Evolutionary conservation across 2,888 invertebrate species (phyloP), one percentile per base, ranked within the genome.

Genomic region (Agrenia bidenticulata): DNA sequence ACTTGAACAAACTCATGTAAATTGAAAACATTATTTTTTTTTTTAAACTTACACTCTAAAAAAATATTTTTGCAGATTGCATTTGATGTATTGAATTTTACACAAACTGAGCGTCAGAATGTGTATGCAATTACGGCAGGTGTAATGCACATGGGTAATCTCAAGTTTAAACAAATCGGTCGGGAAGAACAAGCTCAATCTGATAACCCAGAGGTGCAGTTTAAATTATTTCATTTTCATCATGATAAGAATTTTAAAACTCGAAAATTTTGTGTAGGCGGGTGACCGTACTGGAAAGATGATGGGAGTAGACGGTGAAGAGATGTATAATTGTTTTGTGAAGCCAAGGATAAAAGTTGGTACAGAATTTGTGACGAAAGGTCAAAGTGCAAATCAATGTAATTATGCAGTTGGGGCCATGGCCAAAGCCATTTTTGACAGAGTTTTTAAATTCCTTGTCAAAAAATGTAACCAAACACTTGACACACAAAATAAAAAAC

Each of bases 341-440:
- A 97, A 97, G 83, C 97, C 97, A 80, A 94, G 93, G 83, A 96
- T 97, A 85, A 97, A 97, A 87, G 94, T 95, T 90, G 97, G 97
- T 85, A 94, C 92, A 85, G 97, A 97, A 83, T 95, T 94, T 87
- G 97, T 97, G 78, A 95, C 94, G 84, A 95, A 97, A 85, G 96
- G 96, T 84, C 93, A 95, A 89, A 96, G 92, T 86, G 91, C 92
- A 84, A 89, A 90, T 83, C 85, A 85, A 84, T 93, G 94, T 79
- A 81, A 86, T 81, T 93, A 94, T 87, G 93, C 94, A 78, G 88
- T 94, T 75, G 94, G 94, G 86, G 95, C 94, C 83, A 88, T 95
- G 84, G 91, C 93, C 81, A 95, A 95, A 87, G 94, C 92, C 83
- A 88, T 94, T 84, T 95, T 94, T 85, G 94, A 95, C 87, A 89